Conservation (phyloP, 2,797 vertebrate genomes). For the Onychomys leucogaster region DNA sequence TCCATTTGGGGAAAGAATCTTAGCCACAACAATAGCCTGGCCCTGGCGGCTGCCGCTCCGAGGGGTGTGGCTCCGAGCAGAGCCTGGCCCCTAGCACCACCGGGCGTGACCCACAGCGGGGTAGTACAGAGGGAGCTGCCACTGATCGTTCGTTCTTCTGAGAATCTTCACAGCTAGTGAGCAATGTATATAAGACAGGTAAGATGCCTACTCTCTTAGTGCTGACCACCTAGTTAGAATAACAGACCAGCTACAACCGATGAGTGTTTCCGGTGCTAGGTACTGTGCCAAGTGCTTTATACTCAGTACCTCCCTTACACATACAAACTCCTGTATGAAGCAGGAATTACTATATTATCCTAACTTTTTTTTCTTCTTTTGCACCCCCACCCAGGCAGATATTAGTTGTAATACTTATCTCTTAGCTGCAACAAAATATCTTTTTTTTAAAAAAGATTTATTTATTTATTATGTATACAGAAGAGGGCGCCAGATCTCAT, state of each 20-base stretch:
- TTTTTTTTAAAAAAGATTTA: no score
- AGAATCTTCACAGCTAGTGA: neutral
- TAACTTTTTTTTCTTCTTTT: no score
- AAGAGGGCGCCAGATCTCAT: no score
- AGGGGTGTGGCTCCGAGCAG: constrained; percentile 27
- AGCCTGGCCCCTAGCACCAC: neutral
- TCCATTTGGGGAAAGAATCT: constrained; percentile 78
- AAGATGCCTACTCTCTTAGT: neutral
- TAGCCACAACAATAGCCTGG: constrained; percentile 78
- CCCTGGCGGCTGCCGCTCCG: neutral
- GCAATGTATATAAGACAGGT: neutral
- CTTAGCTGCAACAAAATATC: neutral
- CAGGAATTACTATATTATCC: neutral
- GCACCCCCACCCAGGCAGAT: no score
- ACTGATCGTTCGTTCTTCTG: neutral
- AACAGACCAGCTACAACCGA: neutral
- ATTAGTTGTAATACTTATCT: neutral
- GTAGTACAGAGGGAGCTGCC: neutral
- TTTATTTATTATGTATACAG: no score
- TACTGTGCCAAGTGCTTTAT: neutral
- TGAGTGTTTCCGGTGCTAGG: neutral
- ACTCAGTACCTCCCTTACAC: neutral
- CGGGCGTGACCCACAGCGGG: neutral
- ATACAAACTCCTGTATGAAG: neutral
- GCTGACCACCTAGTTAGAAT: neutral